These are phyloP conservation scores for Hirtodrosophila alboralis DNA, from an alignment of 2,888 invertebrate species.

Conservation along the genomic window DNA sequence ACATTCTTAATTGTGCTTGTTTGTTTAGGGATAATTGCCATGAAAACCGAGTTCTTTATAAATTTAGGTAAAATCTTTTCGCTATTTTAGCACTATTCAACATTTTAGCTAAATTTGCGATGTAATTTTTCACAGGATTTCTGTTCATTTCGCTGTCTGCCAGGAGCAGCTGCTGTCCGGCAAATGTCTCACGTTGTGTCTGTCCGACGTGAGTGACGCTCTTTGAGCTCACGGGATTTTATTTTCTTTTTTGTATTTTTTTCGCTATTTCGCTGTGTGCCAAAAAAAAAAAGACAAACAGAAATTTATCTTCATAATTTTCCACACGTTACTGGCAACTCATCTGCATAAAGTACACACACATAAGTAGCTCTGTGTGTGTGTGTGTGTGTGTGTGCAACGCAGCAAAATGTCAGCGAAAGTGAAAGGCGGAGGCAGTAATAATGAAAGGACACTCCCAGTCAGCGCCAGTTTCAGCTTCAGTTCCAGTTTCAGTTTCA, in stretches of 20 bases:
- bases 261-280: slow-evolving; percentile 6
- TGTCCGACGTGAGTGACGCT: slow-evolving; percentile 37
- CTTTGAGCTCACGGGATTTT: slow-evolving; percentile 36
- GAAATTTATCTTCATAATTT: slow-evolving; percentile 77
- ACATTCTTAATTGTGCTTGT: too few species aligned
- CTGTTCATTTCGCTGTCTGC: slow-evolving; percentile 22
- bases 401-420: slow-evolving; percentile 68
- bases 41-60: too few species aligned
- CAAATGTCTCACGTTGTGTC: slow-evolving; percentile 8
- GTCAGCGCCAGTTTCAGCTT: slow-evolving; percentile 12
- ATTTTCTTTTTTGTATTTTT: slow-evolving; percentile 12
- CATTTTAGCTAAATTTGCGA: slow-evolving; percentile 24
- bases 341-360: slow-evolving; percentile 60
- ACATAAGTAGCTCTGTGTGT: slow-evolving; percentile 19
- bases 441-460: slow-evolving; percentile 32
- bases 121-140: slow-evolving; percentile 58
- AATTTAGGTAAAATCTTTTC: not conserved
- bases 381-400: slow-evolving; percentile 25
- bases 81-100: slow-evolving; percentile 1
- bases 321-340: slow-evolving; percentile 71
- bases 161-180: slow-evolving; percentile 30
- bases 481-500: slow-evolving; percentile 27
- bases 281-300: slow-evolving; percentile 42
- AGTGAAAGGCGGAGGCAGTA: slow-evolving; percentile 64
- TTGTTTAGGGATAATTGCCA: too few species aligned